Percentiles rank a stretch among this genome's conserved stretches.
Conservation (phyloP, 1,140 invertebrate genomes). For the Choristoneura fumiferana region DNA sequence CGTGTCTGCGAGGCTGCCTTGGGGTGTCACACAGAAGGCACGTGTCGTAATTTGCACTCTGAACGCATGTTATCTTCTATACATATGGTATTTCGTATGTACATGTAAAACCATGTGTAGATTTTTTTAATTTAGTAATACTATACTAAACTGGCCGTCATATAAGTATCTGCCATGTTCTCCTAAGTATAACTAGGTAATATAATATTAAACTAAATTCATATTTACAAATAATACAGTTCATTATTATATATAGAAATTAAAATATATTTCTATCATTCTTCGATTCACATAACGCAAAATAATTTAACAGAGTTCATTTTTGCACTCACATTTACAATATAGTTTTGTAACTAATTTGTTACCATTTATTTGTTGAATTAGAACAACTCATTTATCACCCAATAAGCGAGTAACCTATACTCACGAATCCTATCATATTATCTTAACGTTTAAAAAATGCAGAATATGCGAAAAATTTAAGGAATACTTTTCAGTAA, state of each 20-base stretch:
- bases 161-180: conserved; percentile 80
- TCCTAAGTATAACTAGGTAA: conserved; percentile 76
- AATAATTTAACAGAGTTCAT: conserved; percentile 79
- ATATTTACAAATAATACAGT: conserved; percentile 80
- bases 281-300: conserved; percentile 79
- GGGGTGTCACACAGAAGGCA: conserved; percentile 18
- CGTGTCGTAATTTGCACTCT: conserved; percentile 42
- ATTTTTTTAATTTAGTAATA: conserved; percentile 79
- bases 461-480: conserved; percentile 76
- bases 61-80: conserved; percentile 45
- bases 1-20: conserved; percentile 1
- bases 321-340: conserved; percentile 79
- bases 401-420: conserved; percentile 73
- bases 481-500: conserved; percentile 73
- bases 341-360: conserved; percentile 68
- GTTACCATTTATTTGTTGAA: conserved; percentile 65
- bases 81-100: conserved; percentile 63
- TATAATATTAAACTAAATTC: conserved; percentile 79
- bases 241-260: conserved; percentile 76
- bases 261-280: conserved; percentile 78
- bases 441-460: conserved; percentile 70
- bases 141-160: conserved; percentile 80
- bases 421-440: conserved; percentile 68
- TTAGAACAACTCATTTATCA: conserved; percentile 75
- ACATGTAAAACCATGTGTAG: conserved; percentile 79